Percentiles rank a stretch among this genome's conserved stretches.
These are phyloP conservation scores for Pogonognathellus flavescens DNA, from an alignment of 1,140 invertebrate genomes.

Conservation along the genomic window DNA sequence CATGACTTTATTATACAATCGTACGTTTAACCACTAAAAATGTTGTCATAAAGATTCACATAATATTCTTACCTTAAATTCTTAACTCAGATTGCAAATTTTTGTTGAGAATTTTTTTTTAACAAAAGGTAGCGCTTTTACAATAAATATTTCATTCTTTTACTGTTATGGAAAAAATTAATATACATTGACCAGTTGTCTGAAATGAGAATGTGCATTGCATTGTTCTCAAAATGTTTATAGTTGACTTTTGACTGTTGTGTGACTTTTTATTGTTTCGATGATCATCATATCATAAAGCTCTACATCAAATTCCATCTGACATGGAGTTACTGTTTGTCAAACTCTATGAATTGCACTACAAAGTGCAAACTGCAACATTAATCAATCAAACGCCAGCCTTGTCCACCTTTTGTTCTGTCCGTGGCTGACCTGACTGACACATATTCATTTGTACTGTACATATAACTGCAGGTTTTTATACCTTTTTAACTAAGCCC, in stretches of 20 bases:
- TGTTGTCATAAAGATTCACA: too few species aligned
- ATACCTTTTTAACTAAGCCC: too few species aligned
- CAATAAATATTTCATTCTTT: too few species aligned
- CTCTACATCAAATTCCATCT: background rate
- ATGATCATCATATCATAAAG: background rate
- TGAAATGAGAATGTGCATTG: background rate
- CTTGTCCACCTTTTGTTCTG: slow-evolving; percentile 31
- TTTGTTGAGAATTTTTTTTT: too few species aligned
- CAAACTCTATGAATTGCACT: slow-evolving; percentile 41
- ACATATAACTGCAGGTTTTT: too few species aligned
- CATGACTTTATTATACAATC: too few species aligned
- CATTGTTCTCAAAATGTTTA: background rate
- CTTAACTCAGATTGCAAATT: too few species aligned
- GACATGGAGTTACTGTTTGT: slow-evolving; percentile 16
- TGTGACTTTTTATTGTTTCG: background rate
- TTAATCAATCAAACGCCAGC: slow-evolving; percentile 37
- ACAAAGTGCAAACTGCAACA: slow-evolving; percentile 26
- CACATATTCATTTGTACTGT: background rate
- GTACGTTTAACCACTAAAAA: too few species aligned
- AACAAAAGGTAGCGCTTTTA: too few species aligned
- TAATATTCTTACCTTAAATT: too few species aligned
- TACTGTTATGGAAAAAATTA: too few species aligned
- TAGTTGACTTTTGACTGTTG: background rate
- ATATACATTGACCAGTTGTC: background rate
- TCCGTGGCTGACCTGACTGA: slow-evolving; percentile 14